Evolutionary conservation across 2,113 vertebrate species (phyloP).

Genomic region (Vidua macroura): DNA sequence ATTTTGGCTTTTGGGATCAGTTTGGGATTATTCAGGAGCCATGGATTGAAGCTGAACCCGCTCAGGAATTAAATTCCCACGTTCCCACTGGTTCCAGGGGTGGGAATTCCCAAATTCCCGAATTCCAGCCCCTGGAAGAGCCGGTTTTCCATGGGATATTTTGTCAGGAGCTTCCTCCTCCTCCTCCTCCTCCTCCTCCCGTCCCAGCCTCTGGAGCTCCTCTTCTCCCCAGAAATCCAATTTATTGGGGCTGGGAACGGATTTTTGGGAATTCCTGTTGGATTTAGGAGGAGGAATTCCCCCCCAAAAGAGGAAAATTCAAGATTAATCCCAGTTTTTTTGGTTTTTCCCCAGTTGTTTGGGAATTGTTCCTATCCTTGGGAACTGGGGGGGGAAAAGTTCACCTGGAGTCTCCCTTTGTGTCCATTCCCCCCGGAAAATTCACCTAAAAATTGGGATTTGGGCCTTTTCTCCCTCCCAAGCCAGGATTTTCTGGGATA

Average conservation of each 20-base stretch:
- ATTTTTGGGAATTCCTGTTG: background rate
- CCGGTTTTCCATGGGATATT: background rate
- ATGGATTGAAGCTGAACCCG: background rate
- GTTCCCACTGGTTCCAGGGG: background rate
- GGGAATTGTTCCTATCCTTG: background rate
- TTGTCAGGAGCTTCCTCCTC: background rate
- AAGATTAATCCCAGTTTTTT: background rate
- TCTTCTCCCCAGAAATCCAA: background rate
- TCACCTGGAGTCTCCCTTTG: background rate
- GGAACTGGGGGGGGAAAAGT: accelerated
- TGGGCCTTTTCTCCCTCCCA: background rate
- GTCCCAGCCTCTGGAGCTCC: background rate
- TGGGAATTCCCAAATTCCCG: background rate
- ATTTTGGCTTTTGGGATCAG: background rate
- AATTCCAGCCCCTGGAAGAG: background rate
- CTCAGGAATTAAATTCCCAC: background rate
- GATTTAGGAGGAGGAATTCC: background rate
- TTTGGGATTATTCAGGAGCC: background rate
- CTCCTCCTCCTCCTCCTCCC: background rate
- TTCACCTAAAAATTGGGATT: background rate
- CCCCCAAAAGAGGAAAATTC: accelerated
- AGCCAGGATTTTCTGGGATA: background rate
- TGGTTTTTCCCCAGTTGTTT: accelerated
- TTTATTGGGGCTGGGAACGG: background rate
- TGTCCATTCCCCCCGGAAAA: accelerated